These are phyloP conservation scores for Eremobia ochroleuca DNA, from an alignment of 2,888 invertebrate genomes.

Conservation along the genomic window DNA sequence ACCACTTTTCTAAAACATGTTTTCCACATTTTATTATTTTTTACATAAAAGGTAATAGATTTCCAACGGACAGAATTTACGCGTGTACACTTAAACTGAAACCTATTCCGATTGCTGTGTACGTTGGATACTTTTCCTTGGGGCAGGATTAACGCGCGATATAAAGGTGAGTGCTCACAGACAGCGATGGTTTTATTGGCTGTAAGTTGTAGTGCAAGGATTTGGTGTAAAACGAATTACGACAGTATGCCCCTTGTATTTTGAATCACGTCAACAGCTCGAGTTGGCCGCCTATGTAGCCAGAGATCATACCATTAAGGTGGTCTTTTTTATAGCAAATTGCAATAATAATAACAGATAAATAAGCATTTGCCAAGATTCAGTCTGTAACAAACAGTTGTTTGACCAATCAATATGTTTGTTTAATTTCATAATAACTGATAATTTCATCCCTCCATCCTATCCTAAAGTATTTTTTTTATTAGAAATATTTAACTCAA, in stretches of 20 bases:
- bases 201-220: slow-evolving; percentile 69
- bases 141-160: slow-evolving; percentile 68
- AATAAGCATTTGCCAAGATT: too few species aligned
- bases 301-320: background rate
- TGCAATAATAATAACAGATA: background rate
- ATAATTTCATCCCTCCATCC: background rate
- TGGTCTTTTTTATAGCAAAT: background rate
- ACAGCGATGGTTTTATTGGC: slow-evolving; percentile 73
- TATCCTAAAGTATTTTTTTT: background rate
- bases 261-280: slow-evolving; percentile 36
- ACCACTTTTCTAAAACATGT: background rate
- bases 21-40: background rate
- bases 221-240: slow-evolving; percentile 73
- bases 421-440: background rate
- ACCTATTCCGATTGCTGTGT: slow-evolving; percentile 59
- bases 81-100: slow-evolving; percentile 49
- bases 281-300: slow-evolving; percentile 48
- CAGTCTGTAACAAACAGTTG: background rate
- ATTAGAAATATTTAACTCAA: background rate
- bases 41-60: slow-evolving; percentile 7
- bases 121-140: slow-evolving; percentile 62
- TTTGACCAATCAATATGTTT: background rate
- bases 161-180: slow-evolving; percentile 70
- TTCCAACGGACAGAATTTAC: slow-evolving; percentile 24
- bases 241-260: slow-evolving; percentile 56